These are phyloP conservation scores for Amblyopsis hoosieri DNA, from an alignment of 2,797 vertebrate genomes.

Conservation along the genomic window DNA sequence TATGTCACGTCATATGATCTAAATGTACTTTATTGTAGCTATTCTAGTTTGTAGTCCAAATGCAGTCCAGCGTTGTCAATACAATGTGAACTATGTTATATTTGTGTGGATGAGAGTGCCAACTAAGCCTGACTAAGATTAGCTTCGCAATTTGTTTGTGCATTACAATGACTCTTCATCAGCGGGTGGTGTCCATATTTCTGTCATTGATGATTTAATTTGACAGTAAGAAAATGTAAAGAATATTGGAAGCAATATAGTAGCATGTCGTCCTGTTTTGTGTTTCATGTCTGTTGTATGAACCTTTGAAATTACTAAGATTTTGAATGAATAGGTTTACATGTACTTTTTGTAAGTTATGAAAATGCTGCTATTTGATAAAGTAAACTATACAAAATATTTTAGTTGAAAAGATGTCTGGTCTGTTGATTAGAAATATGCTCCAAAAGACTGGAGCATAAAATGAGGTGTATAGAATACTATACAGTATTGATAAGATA, in stretches of 20 bases:
- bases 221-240: conserved; percentile 86
- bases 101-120: conserved; percentile 86
- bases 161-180: conserved; percentile 84
- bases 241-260: conserved; percentile 89
- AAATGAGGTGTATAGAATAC: conserved; percentile 79
- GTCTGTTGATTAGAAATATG: conserved; percentile 82
- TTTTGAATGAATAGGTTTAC: conserved; percentile 90
- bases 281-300: conserved; percentile 87
- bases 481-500: conserved; percentile 82
- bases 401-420: conserved; percentile 85
- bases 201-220: conserved; percentile 84
- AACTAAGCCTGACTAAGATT: conserved; percentile 87
- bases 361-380: conserved; percentile 88
- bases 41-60: conserved; percentile 88
- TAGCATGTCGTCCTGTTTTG: conserved; percentile 88
- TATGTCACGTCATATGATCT: conserved; percentile 87
- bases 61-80: conserved; percentile 86
- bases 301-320: conserved; percentile 86
- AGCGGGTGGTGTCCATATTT: conserved; percentile 83
- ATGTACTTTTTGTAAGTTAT: conserved; percentile 88
- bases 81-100: conserved; percentile 88
- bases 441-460: conserved; percentile 76
- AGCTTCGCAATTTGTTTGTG: conserved; percentile 86
- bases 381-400: conserved; percentile 85
- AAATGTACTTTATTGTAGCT: conserved; percentile 87